Base-by-base conservation (phyloP, 1,140 invertebrate species). In the Zaprionus capensis region DNA sequence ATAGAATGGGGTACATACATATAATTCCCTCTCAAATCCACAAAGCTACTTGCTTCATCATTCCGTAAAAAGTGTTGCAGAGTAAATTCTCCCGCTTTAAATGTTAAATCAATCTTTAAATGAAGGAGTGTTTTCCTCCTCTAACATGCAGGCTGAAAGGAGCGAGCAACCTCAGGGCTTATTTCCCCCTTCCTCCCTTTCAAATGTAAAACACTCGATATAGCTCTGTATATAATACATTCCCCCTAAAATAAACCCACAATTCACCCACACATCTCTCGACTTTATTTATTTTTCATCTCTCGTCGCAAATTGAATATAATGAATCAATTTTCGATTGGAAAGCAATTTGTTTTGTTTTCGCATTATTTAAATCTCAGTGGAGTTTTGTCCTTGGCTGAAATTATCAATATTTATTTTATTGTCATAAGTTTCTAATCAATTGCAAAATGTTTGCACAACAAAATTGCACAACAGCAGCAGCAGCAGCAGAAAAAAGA, bases 351-450 rank as follows among this genome's bases (percentile, higher is more conserved):
- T 46, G 24, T 49, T 46, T 67, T 53, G 41, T 46, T 22, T 17
- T 26, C 3, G 28, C 26, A 55, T 46, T 2, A 34, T n/a, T 28
- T 38, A 69, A 57, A 17, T 38, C 26, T 24, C 71, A 9, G 5
- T 17, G 4, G 12, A 38, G 5, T 38, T 38, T 15, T 2, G 36
- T 15, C n/a, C 62, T 24, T 26, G 41, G 46, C 76, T 76, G 58
- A 62, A 80, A 75, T 75, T 64, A 68, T 77, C 65, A 72, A 72
- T 83, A 70, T 82, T 81, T 85, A 56, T 70, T 82, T 81, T 85
- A 56, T 70, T 46, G 49, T 67, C 63, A 66, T 80, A 77, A 72
- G 77, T 87, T 71, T 84, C 71, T 78, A 76, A 78, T 90, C 78
- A 80, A 84, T 83, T 83, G 69, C 41, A 17, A 46, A 46, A 68